Conservation (phyloP, 2,888 invertebrate species). For the Pachycephus smyrnensis region DNA sequence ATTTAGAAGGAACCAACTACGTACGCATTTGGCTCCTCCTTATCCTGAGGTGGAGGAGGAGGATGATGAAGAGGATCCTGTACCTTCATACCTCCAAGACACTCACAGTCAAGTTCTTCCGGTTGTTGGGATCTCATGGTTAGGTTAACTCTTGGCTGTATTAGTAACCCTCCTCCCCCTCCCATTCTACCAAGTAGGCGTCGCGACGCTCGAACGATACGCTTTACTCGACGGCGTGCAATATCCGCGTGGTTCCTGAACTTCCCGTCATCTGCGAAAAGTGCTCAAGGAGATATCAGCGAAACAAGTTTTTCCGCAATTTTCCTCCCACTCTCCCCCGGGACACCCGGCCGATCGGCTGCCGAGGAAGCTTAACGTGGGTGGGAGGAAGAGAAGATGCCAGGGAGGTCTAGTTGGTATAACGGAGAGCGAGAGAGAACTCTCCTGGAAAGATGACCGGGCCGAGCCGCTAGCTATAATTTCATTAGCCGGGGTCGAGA, state of each 20-base stretch:
- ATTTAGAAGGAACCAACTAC: not conserved
- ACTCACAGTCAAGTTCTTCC: not conserved
- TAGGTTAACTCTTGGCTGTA: not conserved
- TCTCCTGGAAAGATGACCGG: constrained; percentile 52
- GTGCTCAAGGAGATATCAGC: constrained; percentile 60
- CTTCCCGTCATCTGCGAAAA: constrained; percentile 57
- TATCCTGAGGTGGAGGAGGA: not conserved
- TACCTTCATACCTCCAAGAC: not conserved
- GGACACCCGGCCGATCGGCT: constrained; percentile 7
- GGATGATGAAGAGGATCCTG: not conserved
- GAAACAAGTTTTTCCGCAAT: constrained; percentile 62
- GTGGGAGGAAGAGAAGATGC: constrained; percentile 27
- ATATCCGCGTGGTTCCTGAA: constrained; percentile 11
- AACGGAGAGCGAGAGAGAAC: constrained; percentile 22
- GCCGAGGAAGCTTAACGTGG: constrained; percentile 15
- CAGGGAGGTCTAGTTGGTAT: not conserved
- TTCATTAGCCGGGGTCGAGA: constrained; percentile 71
- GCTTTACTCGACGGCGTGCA: constrained; percentile 15
- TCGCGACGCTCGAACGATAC: not conserved
- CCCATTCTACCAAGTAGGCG: not conserved
- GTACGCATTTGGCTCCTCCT: not conserved
- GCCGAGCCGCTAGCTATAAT: constrained; percentile 67
- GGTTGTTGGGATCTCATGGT: not conserved
- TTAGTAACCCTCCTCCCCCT: too few relatives aligned
- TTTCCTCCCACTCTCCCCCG: constrained; percentile 47